Evolutionary conservation across 2,888 invertebrate genomes (phyloP).

Genomic region (Deilephila elpenor): DNA sequence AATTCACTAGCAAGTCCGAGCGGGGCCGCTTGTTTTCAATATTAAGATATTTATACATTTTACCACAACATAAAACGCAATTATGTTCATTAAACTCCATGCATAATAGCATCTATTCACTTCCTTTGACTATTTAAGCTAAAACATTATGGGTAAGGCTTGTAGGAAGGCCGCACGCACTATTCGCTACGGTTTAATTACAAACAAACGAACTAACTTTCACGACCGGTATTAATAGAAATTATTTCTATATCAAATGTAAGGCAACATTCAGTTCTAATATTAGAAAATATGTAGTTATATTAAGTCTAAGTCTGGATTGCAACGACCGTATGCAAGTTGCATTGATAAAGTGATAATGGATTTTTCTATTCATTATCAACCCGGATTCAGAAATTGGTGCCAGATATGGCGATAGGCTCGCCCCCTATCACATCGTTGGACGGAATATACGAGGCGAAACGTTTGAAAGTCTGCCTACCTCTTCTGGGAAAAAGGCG

Average conservation of each 20-base stretch:
- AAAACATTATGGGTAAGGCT: background rate
- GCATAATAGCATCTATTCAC: background rate
- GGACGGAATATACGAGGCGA: no score
- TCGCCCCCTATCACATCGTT: no score
- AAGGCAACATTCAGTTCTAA: background rate
- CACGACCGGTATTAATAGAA: background rate
- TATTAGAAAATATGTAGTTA: background rate
- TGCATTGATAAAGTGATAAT: no score
- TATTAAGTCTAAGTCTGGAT: no score
- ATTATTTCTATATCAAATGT: background rate
- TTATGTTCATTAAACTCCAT: conserved; percentile 5
- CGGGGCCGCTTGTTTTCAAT: background rate
- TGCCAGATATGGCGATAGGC: no score
- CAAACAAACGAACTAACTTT: conserved; percentile 9
- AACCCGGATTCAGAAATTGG: no score
- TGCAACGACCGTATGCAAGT: no score
- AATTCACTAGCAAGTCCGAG: no score
- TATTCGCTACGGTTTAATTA: conserved; percentile 20
- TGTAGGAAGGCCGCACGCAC: conserved; percentile 16
- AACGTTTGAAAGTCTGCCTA: no score
- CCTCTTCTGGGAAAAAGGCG: no score
- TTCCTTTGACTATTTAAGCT: background rate
- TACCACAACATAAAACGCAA: conserved; percentile 2
- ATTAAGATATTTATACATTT: background rate
- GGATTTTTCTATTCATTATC: no score